Evolutionary conservation across 2,888 invertebrate species (phyloP).

Genomic region (Thera britannica): DNA sequence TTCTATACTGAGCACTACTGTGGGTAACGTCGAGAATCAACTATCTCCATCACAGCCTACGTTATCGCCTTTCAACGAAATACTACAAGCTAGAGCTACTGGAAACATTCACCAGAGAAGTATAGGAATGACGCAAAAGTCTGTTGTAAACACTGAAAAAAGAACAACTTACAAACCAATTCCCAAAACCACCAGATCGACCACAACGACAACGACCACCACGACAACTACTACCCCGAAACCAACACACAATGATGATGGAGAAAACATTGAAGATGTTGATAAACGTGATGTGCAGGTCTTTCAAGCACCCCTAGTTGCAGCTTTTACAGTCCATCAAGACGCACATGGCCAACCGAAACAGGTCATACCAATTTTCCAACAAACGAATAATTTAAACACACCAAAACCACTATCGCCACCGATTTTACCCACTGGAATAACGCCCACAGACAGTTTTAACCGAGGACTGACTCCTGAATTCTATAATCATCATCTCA

Average conservation of each 20-base stretch:
- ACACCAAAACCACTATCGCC: slow-evolving; percentile 49
- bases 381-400: slow-evolving; percentile 66
- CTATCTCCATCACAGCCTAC: slow-evolving; percentile 70
- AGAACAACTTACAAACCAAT: slow-evolving; percentile 49
- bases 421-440: slow-evolving; percentile 48
- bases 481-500: slow-evolving; percentile 69
- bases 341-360: slow-evolving; percentile 91
- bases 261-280: slow-evolving; percentile 88
- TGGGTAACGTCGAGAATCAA: slow-evolving; percentile 79
- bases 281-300: slow-evolving; percentile 90
- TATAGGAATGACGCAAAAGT: slow-evolving; percentile 60
- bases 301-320: slow-evolving; percentile 91
- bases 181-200: slow-evolving; percentile 52
- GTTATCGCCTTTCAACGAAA: slow-evolving; percentile 69
- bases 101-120: slow-evolving; percentile 74
- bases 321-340: slow-evolving; percentile 94
- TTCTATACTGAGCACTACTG: slow-evolving; percentile 74
- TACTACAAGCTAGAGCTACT: slow-evolving; percentile 72
- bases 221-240: slow-evolving; percentile 86
- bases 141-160: slow-evolving; percentile 53
- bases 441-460: slow-evolving; percentile 49
- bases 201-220: slow-evolving; percentile 78
- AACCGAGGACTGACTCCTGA: slow-evolving; percentile 51
- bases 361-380: slow-evolving; percentile 90
- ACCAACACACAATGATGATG: slow-evolving; percentile 88